Evolutionary conservation across 2,113 vertebrate genomes (phyloP).

Genomic region (Petromus typicus): DNA sequence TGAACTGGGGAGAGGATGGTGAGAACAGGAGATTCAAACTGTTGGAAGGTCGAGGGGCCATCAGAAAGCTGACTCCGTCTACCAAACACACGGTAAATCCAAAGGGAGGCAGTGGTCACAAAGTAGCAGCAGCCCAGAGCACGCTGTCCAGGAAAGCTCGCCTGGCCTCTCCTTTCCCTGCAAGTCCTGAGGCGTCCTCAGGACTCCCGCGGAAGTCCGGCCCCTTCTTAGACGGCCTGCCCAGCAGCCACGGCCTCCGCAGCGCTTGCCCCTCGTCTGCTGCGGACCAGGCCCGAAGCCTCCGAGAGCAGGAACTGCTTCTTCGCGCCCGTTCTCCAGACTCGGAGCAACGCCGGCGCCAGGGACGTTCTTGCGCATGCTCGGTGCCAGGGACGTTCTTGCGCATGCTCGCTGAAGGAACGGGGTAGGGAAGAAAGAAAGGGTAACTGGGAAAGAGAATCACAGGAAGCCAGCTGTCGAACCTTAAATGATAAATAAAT

Average conservation of each 20-base stretch:
- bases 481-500: background rate
- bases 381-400: background rate
- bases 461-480: background rate
- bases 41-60: background rate
- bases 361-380: too few species aligned
- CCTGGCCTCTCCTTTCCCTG: background rate
- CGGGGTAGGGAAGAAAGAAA: background rate
- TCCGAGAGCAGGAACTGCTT: background rate
- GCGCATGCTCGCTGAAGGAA: background rate
- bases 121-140: background rate
- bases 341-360: background rate
- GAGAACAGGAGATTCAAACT: background rate
- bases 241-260: background rate
- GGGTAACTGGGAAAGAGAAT: background rate
- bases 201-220: too few species aligned
- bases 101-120: background rate
- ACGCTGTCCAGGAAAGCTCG: background rate
- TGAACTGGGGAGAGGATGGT: background rate
- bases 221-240: background rate
- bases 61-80: background rate
- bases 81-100: constrained; percentile 10
- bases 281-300: background rate
- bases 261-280: background rate
- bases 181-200: too few species aligned
- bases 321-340: background rate